Percentiles rank a stretch among this genome's conserved stretches.
Evolutionary conservation across 2,888 invertebrate genomes (phyloP).

Genomic region (Selenia dentaria): DNA sequence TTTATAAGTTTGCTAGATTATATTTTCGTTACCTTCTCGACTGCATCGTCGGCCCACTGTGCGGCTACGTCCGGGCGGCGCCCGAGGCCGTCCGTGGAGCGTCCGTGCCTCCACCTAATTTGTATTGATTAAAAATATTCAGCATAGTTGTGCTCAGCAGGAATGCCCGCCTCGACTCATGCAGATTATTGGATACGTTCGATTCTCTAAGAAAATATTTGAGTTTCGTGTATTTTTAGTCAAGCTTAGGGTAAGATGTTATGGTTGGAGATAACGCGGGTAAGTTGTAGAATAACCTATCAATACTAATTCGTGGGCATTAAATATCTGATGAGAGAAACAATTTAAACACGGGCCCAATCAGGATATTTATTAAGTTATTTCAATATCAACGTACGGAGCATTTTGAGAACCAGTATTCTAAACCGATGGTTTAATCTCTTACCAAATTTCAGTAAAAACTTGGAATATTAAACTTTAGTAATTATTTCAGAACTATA

Average conservation of each 20-base stretch:
- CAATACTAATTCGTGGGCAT: too few relatives aligned
- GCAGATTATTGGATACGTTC: conserved; percentile 60
- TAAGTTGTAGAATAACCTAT: not conserved
- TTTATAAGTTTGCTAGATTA: too few relatives aligned
- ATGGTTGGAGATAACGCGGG: conserved; percentile 2
- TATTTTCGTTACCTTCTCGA: too few relatives aligned
- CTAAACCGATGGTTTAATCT: too few relatives aligned
- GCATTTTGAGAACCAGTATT: too few relatives aligned
- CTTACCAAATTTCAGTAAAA: too few relatives aligned
- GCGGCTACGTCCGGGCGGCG: conserved; percentile 54
- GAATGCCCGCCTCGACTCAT: conserved; percentile 56
- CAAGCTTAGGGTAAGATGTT: conserved; percentile 17
- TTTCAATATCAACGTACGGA: too few relatives aligned
- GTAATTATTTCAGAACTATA: too few relatives aligned
- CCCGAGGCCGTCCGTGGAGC: conserved; percentile 47
- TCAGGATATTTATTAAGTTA: too few relatives aligned
- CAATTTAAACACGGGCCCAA: too few relatives aligned
- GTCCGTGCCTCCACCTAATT: conserved; percentile 74
- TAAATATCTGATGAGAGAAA: too few relatives aligned
- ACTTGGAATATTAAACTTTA: too few relatives aligned
- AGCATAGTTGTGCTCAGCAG: conserved; percentile 71
- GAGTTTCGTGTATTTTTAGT: conserved; percentile 34
- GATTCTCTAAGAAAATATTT: conserved; percentile 51
- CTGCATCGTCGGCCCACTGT: conserved; percentile 34
- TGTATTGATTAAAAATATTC: conserved; percentile 85